Percentiles rank a stretch among this genome's conserved stretches.
Conservation (phyloP, 2,888 invertebrate genomes). For the Monochamus alternatus region DNA sequence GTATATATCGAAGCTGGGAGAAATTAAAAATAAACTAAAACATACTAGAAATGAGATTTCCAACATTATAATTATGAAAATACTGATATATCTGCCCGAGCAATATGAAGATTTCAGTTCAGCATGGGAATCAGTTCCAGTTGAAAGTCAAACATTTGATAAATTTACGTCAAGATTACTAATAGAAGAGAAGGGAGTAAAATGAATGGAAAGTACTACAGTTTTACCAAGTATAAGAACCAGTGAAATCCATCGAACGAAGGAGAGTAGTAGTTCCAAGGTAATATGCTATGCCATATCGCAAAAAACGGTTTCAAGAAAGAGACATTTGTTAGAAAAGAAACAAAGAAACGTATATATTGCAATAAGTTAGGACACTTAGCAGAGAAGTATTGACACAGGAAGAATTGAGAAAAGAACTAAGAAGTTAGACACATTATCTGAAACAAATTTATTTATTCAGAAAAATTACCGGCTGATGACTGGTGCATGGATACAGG, state of each 20-base stretch:
- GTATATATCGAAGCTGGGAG: slow-evolving; percentile 45
- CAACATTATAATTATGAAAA: slow-evolving; percentile 49
- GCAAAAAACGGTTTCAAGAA: no score
- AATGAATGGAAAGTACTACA: slow-evolving; percentile 38
- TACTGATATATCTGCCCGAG: slow-evolving; percentile 46
- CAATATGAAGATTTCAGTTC: slow-evolving; percentile 46
- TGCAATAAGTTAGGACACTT: no score
- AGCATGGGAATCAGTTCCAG: slow-evolving; percentile 51
- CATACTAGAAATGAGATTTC: slow-evolving; percentile 43
- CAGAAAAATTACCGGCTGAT: no score
- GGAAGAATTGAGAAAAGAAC: no score
- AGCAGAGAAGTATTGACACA: no score
- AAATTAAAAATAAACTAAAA: slow-evolving; percentile 48
- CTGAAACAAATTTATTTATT: no score
- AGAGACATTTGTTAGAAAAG: no score
- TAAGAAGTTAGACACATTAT: no score
- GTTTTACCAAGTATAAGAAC: slow-evolving; percentile 21
- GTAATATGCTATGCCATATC: background rate
- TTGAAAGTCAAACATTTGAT: slow-evolving; percentile 52
- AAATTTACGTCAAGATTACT: slow-evolving; percentile 46
- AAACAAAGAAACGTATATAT: no score
- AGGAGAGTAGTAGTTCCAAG: background rate
- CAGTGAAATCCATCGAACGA: background rate
- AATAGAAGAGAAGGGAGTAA: slow-evolving; percentile 45
- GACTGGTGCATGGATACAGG: no score